Evolutionary conservation across 2,113 vertebrate species (phyloP), one percentile per base, ranked within the genome.

Genomic region (Rhagologus leucostigma): DNA sequence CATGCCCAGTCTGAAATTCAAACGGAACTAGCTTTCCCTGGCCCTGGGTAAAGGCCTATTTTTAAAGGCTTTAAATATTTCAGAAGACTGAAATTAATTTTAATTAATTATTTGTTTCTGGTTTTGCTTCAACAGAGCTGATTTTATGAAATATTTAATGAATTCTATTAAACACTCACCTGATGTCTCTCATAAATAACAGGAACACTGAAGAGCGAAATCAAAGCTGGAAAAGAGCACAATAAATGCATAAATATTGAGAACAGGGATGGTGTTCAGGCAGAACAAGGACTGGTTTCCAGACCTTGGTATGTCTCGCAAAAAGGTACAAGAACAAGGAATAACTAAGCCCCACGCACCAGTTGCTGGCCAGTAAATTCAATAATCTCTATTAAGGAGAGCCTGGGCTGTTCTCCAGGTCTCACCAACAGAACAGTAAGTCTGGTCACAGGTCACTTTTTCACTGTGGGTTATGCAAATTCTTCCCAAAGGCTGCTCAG

Each of bases 141-240:
- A 29, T 81, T 74, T 71, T 7, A 80, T 13, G 10, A 47, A 81
- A 37, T 47, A 17, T 37, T 64, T 64, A 73, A 63, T 11, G 10
- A 44, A 39, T 27, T 26, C 3, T 27, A 13, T 70, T 62, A 22
- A 84, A 76, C 39, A 92, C 97, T 95, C 95, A 99, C 99, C 99
- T 99, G 99, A 97, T 99, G 99, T 84, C 99, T 99, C 97, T 99
- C 99, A 96, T 99, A 99, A 98, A 99, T 93, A 97, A 99, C 98
- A 80, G 99, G 99, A 98, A 98, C 98, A 94, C 98, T 99, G 98
- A 99, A 99, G 81, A 98, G 98, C 5, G 97, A 99, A 84, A 99
- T 96, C 98, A 99, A 97, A 98, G 98, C 99, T 99, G 97, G 55
- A 97, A 93, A 77, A 71, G 90, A 89, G 32, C 64, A 97, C 59